Conservation (phyloP, 2,888 invertebrate species). For the Syritta pipiens region DNA sequence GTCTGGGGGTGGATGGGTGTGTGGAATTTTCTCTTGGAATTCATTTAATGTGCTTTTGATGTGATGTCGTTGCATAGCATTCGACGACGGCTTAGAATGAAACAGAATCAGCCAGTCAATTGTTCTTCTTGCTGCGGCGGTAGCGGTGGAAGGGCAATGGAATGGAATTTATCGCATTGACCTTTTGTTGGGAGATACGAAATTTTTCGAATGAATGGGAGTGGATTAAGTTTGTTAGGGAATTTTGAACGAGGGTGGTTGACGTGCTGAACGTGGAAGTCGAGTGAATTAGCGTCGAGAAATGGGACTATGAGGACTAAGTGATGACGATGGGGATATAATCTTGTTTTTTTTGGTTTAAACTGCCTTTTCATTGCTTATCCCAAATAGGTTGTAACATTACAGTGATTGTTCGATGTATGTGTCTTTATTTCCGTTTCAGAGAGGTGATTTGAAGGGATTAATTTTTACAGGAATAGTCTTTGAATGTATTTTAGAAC, state of each 20-base stretch:
- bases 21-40: conserved; percentile 27
- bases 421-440: too few relatives aligned
- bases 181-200: conserved; percentile 9
- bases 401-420: too few relatives aligned
- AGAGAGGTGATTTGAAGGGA: too few relatives aligned
- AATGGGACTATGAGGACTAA: too few relatives aligned
- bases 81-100: conserved; percentile 8
- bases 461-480: too few relatives aligned
- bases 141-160: neutral
- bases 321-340: too few relatives aligned
- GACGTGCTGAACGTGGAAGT: too few relatives aligned
- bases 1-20: neutral
- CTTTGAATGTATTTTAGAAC: too few relatives aligned
- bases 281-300: too few relatives aligned
- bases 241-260: neutral
- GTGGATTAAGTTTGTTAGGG: conserved; percentile 29
- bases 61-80: conserved; percentile 44
- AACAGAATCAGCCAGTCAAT: neutral
- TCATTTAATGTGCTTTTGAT: conserved; percentile 59
- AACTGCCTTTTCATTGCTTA: too few relatives aligned
- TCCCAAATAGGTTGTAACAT: too few relatives aligned
- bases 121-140: neutral
- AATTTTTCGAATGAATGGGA: conserved; percentile 1
- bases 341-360: too few relatives aligned
- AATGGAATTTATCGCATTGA: conserved; percentile 26